Evolutionary conservation across 2,113 vertebrate species (phyloP), one percentile per base, ranked within the genome.

Genomic region (Atrichornis clamosus): DNA sequence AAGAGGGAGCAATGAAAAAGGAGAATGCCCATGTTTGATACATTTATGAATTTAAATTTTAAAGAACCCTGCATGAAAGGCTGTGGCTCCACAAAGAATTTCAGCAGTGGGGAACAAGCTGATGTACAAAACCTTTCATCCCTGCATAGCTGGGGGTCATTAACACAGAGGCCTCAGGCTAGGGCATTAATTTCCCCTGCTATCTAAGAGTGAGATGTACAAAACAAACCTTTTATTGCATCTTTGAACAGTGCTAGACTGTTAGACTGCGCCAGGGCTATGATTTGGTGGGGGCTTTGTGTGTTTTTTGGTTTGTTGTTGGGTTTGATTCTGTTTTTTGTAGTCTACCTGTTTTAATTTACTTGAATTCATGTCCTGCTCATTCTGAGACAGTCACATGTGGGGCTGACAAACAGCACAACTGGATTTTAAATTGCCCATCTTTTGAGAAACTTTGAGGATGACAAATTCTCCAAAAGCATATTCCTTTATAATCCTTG

Each of bases 81-180:
- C 70, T 73, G 56, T 7, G 78, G 60, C 68, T 88, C 63, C 81
- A 90, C 82, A 83, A 89, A 92, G 83, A 81, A 74, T 46, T 90
- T 62, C 81, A 90, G 78, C 77, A 55, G 42, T 44, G 67, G 63
- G 63, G 63, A 95, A 90, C 82, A 59, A 84, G 58, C 3, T 80
- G 81, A 84, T 10, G 4, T 23, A 44, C 24, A 67, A 93, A 96
- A 86, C 56, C 74, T 95, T 95, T 97, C 78, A 96, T 94, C 79
- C 78, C 33, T 65, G 47, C 75, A 77, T 91, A 90, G 94, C 94
- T 85, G 63, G 84, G 75, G 87, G 93, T 96, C 87, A 93, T 94
- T 90, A 95, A 81, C 68, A 70, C 50, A 80, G 28, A 91, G 52
- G 77, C 88, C 95, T 95, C 26, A 1, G 91, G 91, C 87, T 88